Conservation (phyloP, 2,888 invertebrate genomes). For the Pterostichus niger region DNA sequence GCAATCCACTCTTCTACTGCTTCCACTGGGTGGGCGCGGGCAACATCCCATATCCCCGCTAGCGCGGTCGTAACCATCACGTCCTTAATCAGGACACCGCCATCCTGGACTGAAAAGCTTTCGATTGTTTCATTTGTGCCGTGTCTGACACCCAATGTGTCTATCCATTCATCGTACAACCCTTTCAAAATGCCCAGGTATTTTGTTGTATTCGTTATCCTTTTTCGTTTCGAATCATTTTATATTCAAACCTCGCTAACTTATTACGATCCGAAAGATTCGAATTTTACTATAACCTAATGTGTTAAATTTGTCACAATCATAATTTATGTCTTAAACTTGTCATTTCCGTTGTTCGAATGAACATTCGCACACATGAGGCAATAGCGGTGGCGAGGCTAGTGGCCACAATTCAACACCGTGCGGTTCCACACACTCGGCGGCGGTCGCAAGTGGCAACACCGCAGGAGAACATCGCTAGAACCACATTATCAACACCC, state of each 20-base stretch:
- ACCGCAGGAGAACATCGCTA: slow-evolving; percentile 13
- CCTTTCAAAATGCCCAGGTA: not conserved
- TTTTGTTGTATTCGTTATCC: too few species aligned
- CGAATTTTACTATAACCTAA: too few species aligned
- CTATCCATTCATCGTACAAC: not conserved
- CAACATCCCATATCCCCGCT: slow-evolving; percentile 12
- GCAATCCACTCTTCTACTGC: slow-evolving; percentile 60
- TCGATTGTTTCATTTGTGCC: slow-evolving; percentile 59
- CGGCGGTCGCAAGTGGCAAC: slow-evolving; percentile 35
- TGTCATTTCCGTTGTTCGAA: too few species aligned
- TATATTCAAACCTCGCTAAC: too few species aligned
- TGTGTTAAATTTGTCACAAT: too few species aligned
- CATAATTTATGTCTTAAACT: too few species aligned
- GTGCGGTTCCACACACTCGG: slow-evolving; percentile 13
- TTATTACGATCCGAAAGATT: too few species aligned
- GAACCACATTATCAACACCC: slow-evolving; percentile 76
- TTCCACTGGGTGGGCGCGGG: not conserved
- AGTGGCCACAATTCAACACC: too few species aligned
- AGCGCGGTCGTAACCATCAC: too few species aligned
- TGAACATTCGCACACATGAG: too few species aligned
- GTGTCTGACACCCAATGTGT: not conserved
- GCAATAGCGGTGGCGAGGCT: too few species aligned
- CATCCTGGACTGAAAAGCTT: slow-evolving; percentile 62
- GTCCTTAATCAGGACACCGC: slow-evolving; percentile 58
- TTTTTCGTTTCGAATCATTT: too few species aligned